Conservation (phyloP, 2,797 vertebrate species). For the Gymnopithys bicolor region DNA sequence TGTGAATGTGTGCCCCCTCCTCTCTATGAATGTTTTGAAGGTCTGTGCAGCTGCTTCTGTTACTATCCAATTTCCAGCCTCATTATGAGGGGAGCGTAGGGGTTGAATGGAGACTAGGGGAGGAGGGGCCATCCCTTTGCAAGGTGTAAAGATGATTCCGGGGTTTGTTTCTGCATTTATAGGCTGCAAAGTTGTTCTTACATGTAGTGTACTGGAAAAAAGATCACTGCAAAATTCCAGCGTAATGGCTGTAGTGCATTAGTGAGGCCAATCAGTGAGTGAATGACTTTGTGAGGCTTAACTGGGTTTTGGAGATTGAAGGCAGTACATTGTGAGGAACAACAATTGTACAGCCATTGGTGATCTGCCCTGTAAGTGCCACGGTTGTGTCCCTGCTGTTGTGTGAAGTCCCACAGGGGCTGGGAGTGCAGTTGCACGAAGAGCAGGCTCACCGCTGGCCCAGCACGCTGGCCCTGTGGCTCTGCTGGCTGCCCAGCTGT, state of each 20-base stretch:
- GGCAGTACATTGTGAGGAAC: background rate
- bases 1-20: accelerated
- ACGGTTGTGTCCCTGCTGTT: background rate
- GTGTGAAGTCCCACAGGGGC: background rate
- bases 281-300: background rate
- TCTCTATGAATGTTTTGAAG: background rate
- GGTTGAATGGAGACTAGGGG: background rate
- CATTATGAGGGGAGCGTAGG: background rate
- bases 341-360: background rate
- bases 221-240: background rate
- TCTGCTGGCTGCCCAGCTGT: background rate
- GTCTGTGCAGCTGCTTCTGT: background rate
- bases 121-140: background rate
- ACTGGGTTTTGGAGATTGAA: background rate
- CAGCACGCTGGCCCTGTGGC: background rate
- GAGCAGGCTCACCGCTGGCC: background rate
- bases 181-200: background rate
- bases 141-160: background rate
- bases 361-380: background rate
- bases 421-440: background rate
- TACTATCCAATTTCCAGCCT: background rate
- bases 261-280: background rate
- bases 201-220: background rate
- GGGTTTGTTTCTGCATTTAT: background rate
- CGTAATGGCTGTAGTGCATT: background rate